Conservation (phyloP, 2,797 vertebrate species). For the Danio aesculapii region DNA sequence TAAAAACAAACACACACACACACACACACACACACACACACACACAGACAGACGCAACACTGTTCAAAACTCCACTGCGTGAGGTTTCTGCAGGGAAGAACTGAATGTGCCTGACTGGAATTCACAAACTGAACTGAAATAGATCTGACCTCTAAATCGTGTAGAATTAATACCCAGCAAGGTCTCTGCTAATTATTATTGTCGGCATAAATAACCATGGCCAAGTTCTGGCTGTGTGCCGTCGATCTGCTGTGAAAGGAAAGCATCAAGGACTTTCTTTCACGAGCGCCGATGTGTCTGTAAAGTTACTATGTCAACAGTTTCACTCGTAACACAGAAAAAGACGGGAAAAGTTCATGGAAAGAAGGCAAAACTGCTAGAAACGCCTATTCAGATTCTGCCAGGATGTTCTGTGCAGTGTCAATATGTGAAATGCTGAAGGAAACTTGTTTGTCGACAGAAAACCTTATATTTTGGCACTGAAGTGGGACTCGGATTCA, state of each 20-base stretch:
- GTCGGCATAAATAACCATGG: not conserved
- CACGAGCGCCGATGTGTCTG: not conserved
- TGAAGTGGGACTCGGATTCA: too few relatives aligned
- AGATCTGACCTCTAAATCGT: conserved; percentile 21
- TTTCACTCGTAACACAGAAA: not conserved
- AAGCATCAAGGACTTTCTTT: conserved; percentile 19
- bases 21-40: too few relatives aligned
- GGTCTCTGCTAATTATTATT: not conserved
- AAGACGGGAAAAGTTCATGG: not conserved
- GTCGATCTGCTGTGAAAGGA: not conserved
- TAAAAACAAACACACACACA: too few relatives aligned
- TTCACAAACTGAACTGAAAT: not conserved
- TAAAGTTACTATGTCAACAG: not conserved
- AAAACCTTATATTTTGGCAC: too few relatives aligned
- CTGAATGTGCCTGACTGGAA: not conserved
- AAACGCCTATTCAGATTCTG: not conserved
- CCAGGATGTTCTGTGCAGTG: conserved; percentile 5
- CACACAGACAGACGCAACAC: not conserved
- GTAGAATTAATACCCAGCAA: not conserved
- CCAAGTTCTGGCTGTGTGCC: not conserved
- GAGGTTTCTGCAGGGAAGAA: too few relatives aligned
- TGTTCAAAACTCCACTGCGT: not conserved
- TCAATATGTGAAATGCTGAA: not conserved
- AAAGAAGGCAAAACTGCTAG: not conserved
- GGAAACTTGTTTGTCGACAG: too few relatives aligned